Conservation (phyloP, 2,797 vertebrate species). For the Urosaurus nigricauda region DNA sequence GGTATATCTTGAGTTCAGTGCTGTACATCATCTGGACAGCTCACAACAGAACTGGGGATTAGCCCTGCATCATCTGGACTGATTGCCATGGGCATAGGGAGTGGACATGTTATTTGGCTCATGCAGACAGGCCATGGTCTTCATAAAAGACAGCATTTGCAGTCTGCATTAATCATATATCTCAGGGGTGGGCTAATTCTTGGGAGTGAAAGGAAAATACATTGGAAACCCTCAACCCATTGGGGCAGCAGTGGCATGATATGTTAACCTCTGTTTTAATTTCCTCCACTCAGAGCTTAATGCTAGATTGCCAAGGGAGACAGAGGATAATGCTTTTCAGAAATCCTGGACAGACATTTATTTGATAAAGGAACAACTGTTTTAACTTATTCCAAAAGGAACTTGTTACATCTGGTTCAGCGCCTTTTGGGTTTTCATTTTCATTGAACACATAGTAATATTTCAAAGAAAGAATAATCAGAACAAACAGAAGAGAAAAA, state of each 20-base stretch:
- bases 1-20: no score
- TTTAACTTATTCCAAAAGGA: conserved; percentile 38
- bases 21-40: no score
- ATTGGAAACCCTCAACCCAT: not conserved
- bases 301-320: not conserved
- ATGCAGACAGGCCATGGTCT: not conserved
- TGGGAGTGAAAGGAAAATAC: not conserved
- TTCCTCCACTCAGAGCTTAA: not conserved
- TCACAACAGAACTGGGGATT: no score
- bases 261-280: no score
- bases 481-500: conserved; percentile 26
- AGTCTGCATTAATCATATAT: not conserved
- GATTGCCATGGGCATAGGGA: no score
- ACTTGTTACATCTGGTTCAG: conserved; percentile 33
- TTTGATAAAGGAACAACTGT: conserved; percentile 43
- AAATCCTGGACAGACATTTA: not conserved
- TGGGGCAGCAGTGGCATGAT: no score
- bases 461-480: conserved; percentile 36
- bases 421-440: conserved; percentile 58
- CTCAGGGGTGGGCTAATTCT: not conserved
- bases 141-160: not conserved
- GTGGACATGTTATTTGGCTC: no score
- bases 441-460: conserved; percentile 29
- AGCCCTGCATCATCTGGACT: no score
- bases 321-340: not conserved